Conservation (phyloP, 2,797 vertebrate species). For the Linurgus olivaceus region DNA sequence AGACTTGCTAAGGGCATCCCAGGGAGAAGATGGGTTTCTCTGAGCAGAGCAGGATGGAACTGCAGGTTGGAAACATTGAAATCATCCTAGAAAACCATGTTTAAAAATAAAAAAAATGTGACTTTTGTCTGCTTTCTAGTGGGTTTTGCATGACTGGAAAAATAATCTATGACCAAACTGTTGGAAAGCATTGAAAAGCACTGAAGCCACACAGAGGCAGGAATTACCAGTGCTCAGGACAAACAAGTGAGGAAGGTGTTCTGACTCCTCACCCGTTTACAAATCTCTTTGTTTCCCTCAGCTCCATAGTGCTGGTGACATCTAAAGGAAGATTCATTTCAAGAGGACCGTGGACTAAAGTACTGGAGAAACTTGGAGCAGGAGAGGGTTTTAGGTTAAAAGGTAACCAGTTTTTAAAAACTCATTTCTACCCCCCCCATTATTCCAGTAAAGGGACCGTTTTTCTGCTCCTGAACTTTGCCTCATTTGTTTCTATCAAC, state of each 20-base stretch:
- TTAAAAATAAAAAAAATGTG: not conserved
- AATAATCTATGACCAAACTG: not conserved
- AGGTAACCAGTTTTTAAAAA: conserved; percentile 75
- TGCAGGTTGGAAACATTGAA: not conserved
- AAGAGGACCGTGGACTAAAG: conserved; percentile 87
- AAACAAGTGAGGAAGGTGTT: not conserved
- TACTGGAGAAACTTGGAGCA: conserved; percentile 86
- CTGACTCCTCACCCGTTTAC: not conserved
- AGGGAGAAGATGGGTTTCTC: not conserved
- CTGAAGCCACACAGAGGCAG: not conserved
- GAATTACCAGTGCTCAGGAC: not conserved
- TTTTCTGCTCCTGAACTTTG: not conserved
- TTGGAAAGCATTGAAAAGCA: not conserved
- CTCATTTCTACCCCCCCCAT: not conserved
- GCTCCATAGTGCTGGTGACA: conserved; percentile 87
- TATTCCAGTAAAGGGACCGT: not conserved
- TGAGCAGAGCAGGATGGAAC: not conserved
- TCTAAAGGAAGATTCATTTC: conserved; percentile 87
- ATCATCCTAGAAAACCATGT: not conserved
- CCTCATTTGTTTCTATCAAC: not conserved
- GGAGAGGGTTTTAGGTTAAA: conserved; percentile 81
- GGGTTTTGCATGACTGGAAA: not conserved
- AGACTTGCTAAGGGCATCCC: not conserved
- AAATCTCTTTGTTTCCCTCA: conserved; percentile 38
- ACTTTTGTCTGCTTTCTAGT: not conserved